These are phyloP conservation scores for Cephus cinctus DNA, from an alignment of 1,140 invertebrate species.

Conservation along the genomic window DNA sequence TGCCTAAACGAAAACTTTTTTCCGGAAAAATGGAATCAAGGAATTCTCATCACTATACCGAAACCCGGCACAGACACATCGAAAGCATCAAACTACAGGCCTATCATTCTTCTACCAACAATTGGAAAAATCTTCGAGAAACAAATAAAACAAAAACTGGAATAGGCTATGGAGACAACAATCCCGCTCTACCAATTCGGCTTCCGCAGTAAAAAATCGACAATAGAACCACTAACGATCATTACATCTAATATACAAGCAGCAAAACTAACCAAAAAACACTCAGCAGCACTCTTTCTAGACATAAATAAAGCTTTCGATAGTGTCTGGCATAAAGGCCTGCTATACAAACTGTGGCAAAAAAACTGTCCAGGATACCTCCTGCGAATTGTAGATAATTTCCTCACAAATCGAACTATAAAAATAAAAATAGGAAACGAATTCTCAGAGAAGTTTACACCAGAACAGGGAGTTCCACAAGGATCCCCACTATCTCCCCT, in stretches of 20 bases:
- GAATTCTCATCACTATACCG: constrained; percentile 3
- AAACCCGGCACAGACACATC: not conserved
- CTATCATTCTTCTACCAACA: constrained; percentile 17
- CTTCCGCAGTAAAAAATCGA: constrained; percentile 1
- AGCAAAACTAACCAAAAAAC: constrained; percentile 9
- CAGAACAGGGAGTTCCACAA: constrained; percentile 10
- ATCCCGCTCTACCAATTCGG: constrained; percentile 10
- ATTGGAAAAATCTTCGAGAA: constrained; percentile 20
- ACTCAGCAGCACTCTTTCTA: constrained; percentile 16
- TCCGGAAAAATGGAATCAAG: constrained; percentile 5
- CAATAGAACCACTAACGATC: not conserved
- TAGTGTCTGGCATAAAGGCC: constrained; percentile 30
- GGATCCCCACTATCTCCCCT: constrained; percentile 7
- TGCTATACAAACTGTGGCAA: constrained; percentile 23
- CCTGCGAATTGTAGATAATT: constrained; percentile 8
- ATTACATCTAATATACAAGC: not conserved
- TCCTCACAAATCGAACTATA: constrained; percentile 4
- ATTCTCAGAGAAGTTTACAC: not conserved
- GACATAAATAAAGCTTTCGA: constrained; percentile 34
- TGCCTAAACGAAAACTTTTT: constrained; percentile 2
- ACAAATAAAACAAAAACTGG: constrained; percentile 1
- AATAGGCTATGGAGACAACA: not conserved
- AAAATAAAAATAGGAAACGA: constrained; percentile 6
- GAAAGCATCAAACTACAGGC: constrained; percentile 13
- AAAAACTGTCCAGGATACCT: constrained; percentile 16